Evolutionary conservation across 2,113 vertebrate genomes (phyloP).

Genomic region (Vireo altiloquus): DNA sequence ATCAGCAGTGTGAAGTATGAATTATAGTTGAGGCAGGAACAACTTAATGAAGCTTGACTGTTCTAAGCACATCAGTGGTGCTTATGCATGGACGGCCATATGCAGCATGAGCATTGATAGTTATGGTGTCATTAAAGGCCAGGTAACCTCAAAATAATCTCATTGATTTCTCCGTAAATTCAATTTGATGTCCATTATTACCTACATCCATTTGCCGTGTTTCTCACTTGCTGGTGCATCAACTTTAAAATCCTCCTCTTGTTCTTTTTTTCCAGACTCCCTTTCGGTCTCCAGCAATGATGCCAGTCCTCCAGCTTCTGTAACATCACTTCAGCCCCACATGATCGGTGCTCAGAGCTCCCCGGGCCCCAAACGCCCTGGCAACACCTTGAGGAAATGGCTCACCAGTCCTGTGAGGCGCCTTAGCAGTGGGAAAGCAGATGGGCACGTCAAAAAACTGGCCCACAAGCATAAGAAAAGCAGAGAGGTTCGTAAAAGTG

Average conservation of each 20-base stretch:
- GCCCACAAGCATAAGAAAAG: conserved; percentile 98
- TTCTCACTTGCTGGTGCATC: neutral
- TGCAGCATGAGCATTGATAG: neutral
- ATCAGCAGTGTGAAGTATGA: neutral
- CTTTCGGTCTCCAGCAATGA: conserved; percentile 95
- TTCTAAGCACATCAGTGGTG: neutral
- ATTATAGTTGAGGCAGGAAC: neutral
- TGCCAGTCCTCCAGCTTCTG: conserved; percentile 87
- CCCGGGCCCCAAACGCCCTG: conserved; percentile 94
- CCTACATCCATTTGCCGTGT: neutral
- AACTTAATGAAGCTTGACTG: neutral
- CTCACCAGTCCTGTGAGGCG: conserved; percentile 95
- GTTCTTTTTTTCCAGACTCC: conserved; percentile 77
- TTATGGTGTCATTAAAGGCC: neutral
- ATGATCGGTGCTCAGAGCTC: conserved; percentile 91
- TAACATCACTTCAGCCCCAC: conserved; percentile 91
- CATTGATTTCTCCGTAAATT: neutral
- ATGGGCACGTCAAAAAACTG: conserved; percentile 94
- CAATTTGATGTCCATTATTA: neutral
- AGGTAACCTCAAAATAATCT: neutral
- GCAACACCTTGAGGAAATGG: conserved; percentile 97
- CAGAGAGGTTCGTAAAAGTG: conserved; percentile 91
- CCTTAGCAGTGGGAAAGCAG: conserved; percentile 96
- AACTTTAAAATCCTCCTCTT: neutral
- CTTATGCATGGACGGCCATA: accelerated